These are phyloP conservation scores for Drosophila pachea DNA, from an alignment of 1,140 invertebrate species.

Conservation along the genomic window DNA sequence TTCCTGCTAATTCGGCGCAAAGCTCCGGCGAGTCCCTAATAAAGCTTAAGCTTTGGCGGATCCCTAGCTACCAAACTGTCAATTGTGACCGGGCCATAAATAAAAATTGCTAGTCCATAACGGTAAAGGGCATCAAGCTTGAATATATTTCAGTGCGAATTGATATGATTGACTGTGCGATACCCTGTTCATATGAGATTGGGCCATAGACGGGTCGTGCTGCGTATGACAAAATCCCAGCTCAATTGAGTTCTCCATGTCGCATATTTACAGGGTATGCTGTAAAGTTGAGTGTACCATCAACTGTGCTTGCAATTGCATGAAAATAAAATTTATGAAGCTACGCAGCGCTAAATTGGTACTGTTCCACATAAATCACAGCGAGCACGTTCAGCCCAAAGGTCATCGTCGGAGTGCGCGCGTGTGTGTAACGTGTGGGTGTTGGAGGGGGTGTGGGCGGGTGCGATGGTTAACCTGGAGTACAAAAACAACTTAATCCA, in stretches of 20 bases:
- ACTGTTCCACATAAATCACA: constrained; percentile 70
- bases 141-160: not conserved
- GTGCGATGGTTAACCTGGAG: not conserved
- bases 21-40: constrained; percentile 32
- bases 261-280: constrained; percentile 7
- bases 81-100: constrained; percentile 69
- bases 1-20: constrained; percentile 10
- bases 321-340: constrained; percentile 76
- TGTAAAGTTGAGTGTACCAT: not conserved
- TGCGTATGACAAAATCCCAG: too few relatives aligned
- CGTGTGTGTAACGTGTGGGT: too few relatives aligned
- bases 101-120: constrained; percentile 74
- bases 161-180: not conserved
- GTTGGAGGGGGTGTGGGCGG: not conserved
- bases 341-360: constrained; percentile 66
- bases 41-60: constrained; percentile 41
- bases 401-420: constrained; percentile 13
- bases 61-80: constrained; percentile 53
- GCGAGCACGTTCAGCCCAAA: constrained; percentile 24
- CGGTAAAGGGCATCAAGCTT: constrained; percentile 39
- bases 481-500: constrained; percentile 71
- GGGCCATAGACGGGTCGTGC: too few relatives aligned
- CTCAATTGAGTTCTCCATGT: too few relatives aligned
- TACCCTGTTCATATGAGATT: not conserved
- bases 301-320: constrained; percentile 56